Evolutionary conservation across 1,140 invertebrate species (phyloP).

Genomic region (Globodera ellingtonae): DNA sequence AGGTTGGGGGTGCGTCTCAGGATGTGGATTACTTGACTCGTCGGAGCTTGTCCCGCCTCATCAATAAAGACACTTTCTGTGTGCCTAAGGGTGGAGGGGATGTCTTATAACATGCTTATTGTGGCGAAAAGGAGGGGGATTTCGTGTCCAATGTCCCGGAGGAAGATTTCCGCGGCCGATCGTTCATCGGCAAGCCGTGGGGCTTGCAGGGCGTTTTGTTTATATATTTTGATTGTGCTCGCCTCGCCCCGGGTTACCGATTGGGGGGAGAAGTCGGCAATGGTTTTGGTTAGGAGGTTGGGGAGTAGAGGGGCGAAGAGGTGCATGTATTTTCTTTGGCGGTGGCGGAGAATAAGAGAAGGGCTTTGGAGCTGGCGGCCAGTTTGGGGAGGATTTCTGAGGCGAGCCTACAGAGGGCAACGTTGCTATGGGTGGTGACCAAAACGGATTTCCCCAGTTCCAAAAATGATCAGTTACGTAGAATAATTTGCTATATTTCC

Average conservation of each 20-base stretch:
- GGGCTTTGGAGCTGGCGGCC: background rate
- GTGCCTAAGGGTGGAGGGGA: background rate
- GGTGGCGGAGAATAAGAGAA: background rate
- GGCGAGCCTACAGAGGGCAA: background rate
- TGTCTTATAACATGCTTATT: background rate
- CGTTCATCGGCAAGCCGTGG: slow-evolving; percentile 1
- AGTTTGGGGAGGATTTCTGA: background rate
- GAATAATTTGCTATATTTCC: too few relatives aligned
- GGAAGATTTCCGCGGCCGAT: background rate
- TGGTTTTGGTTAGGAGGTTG: background rate
- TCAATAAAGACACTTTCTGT: background rate
- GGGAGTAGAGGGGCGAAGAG: background rate
- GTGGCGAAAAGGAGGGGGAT: background rate
- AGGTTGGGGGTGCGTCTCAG: background rate
- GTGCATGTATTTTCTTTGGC: background rate
- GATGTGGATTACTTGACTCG: background rate
- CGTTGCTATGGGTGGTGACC: background rate
- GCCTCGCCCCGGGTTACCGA: background rate
- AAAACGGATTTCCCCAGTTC: background rate
- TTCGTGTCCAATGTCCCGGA: background rate
- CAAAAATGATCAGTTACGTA: too few relatives aligned
- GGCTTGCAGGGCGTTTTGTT: background rate
- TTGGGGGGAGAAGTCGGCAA: background rate
- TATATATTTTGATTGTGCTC: background rate
- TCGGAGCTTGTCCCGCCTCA: slow-evolving; percentile 3